Conservation (phyloP, 2,797 vertebrate species). For the Champsocephalus gunnari region DNA sequence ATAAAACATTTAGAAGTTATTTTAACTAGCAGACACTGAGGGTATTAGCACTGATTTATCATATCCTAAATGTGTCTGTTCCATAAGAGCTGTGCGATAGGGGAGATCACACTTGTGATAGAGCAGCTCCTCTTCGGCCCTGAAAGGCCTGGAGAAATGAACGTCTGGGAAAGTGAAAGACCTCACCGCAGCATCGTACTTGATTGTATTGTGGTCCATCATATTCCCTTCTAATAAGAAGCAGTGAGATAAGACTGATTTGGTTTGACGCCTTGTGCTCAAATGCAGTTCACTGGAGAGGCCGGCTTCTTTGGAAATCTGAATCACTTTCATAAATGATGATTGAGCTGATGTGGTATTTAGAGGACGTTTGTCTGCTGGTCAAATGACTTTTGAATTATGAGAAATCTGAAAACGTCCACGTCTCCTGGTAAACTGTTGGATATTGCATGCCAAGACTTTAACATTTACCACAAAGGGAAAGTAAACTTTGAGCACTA, state of each 20-base stretch:
- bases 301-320: slow-evolving; percentile 28
- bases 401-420: slow-evolving; percentile 11
- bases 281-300: slow-evolving; percentile 34
- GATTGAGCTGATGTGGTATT: slow-evolving; percentile 38
- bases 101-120: slow-evolving; percentile 50
- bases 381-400: slow-evolving; percentile 42
- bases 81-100: slow-evolving; percentile 47
- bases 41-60: slow-evolving; percentile 68
- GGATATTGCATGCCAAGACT: slow-evolving; percentile 5
- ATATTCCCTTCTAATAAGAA: slow-evolving; percentile 52
- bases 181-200: slow-evolving; percentile 34
- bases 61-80: slow-evolving; percentile 49
- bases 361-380: slow-evolving; percentile 39
- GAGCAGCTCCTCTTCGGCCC: slow-evolving; percentile 22
- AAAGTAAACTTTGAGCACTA: background rate
- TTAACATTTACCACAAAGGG: background rate
- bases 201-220: slow-evolving; percentile 54
- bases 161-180: slow-evolving; percentile 48
- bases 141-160: slow-evolving; percentile 42
- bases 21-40: slow-evolving; percentile 64
- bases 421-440: background rate
- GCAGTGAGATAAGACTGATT: slow-evolving; percentile 60
- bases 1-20: slow-evolving; percentile 48
- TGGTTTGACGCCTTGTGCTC: slow-evolving; percentile 52
- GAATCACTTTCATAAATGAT: slow-evolving; percentile 38